phyloP scores from a whole-genome alignment of 37 sponge, comb jelly and placozoan species.

The Theonella swinhoei region DNA sequence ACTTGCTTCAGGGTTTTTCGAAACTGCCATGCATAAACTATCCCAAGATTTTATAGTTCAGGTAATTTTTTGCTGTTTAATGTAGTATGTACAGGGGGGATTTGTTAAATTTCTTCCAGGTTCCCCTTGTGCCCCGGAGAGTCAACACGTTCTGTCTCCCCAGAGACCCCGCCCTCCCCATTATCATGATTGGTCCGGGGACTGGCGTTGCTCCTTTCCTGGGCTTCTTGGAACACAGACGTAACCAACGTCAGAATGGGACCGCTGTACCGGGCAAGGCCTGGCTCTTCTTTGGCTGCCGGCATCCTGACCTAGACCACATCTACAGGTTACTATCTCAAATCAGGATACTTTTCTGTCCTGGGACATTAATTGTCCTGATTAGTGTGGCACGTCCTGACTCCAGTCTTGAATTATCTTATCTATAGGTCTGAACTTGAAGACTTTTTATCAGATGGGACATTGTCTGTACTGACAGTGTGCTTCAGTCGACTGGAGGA shows the following conservation, averaged over 20 bases:
- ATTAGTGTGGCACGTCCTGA: not conserved
- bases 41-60: too few relatives aligned
- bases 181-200: slow-evolving; percentile 96
- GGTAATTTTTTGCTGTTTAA: too few relatives aligned
- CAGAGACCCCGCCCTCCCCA: slow-evolving; percentile 50
- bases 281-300: slow-evolving; percentile 89
- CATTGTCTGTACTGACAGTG: slow-evolving; percentile 50
- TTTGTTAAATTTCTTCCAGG: too few relatives aligned
- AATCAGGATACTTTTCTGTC: not conserved
- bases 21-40: not conserved
- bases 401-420: too few relatives aligned
- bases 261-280: slow-evolving; percentile 37
- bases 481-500: slow-evolving; percentile 64
- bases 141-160: slow-evolving; percentile 82
- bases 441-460: slow-evolving; percentile 21
- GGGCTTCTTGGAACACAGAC: slow-evolving; percentile 84
- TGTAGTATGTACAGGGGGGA: too few relatives aligned
- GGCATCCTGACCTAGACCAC: slow-evolving; percentile 80
- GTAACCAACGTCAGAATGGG: not conserved
- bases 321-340: slow-evolving; percentile 66
- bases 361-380: not conserved
- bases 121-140: slow-evolving; percentile 68
- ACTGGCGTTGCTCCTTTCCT: slow-evolving; percentile 94
- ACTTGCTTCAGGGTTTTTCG: slow-evolving; percentile 82
- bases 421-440: slow-evolving; percentile 77